These are phyloP conservation scores for Caenorhabditis afra DNA, from an alignment of 2,888 invertebrate species.

Conservation along the genomic window DNA sequence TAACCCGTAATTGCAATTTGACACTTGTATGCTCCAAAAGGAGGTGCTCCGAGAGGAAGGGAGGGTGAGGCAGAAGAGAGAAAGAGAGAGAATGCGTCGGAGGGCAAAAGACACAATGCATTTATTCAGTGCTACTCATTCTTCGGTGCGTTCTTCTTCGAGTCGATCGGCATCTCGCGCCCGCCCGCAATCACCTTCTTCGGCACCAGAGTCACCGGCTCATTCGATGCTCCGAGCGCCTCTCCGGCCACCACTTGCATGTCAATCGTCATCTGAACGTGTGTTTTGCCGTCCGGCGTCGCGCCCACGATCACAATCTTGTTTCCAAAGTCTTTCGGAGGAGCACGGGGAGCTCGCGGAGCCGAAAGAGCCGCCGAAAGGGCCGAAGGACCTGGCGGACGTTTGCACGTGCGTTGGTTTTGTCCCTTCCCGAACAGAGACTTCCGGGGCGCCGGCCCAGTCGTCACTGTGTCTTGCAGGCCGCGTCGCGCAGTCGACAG, in stretches of 20 bases:
- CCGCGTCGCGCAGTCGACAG: conserved; percentile 30
- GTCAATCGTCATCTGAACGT: conserved; percentile 51
- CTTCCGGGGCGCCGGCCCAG: conserved; percentile 5
- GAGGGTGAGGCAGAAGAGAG: too few species aligned
- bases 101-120: too few species aligned
- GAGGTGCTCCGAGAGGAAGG: too few species aligned
- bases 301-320: conserved; percentile 48
- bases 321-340: conserved; percentile 9
- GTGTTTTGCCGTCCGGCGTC: conserved; percentile 54
- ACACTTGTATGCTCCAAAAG: too few species aligned
- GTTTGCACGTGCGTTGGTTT: background rate
- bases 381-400: too few species aligned
- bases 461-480: background rate
- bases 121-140: background rate
- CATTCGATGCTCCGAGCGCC: conserved; percentile 18
- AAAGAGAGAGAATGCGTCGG: too few species aligned
- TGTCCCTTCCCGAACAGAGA: conserved; percentile 30
- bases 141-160: conserved; percentile 9
- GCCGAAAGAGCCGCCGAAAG: background rate
- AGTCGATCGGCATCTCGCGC: conserved; percentile 17
- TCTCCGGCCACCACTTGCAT: conserved; percentile 56
- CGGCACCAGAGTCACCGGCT: conserved; percentile 43
- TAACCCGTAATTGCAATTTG: too few species aligned
- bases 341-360: background rate
- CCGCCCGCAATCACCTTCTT: conserved; percentile 37